phyloP scores from a whole-genome alignment of 2,797 vertebrate species.

The Podarcis siculus region DNA sequence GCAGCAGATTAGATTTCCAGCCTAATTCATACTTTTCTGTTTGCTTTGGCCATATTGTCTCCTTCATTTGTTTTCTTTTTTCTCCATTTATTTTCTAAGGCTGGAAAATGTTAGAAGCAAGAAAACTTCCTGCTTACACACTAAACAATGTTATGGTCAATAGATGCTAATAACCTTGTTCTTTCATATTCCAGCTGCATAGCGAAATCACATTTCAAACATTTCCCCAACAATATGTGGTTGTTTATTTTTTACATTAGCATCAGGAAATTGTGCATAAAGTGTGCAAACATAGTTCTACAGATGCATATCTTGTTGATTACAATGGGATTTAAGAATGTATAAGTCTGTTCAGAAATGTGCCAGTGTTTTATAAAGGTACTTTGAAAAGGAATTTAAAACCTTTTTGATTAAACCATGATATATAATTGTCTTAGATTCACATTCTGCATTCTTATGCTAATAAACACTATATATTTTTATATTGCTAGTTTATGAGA shows the following conservation, averaged over 20 bases:
- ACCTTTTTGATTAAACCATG: constrained; percentile 1
- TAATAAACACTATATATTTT: not conserved
- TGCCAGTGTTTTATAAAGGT: not conserved
- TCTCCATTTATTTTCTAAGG: not conserved
- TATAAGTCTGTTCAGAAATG: not conserved
- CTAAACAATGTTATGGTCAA: not conserved
- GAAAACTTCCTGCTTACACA: not conserved
- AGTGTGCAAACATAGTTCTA: constrained; percentile 1
- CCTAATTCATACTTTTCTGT: not conserved
- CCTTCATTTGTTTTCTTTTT: not conserved
- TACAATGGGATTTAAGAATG: not conserved
- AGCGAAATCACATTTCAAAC: not conserved
- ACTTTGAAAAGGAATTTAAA: constrained; percentile 1
- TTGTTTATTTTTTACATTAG: too few relatives aligned
- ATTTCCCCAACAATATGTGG: constrained; percentile 12
- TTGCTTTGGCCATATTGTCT: not conserved
- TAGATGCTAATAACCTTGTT: constrained; percentile 13
- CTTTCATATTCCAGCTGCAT: not conserved
- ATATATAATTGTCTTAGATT: not conserved
- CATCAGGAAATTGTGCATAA: too few relatives aligned
- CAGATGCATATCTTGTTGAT: not conserved
- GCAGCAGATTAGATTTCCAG: not conserved
- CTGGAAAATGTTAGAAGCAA: constrained; percentile 11
- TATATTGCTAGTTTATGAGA: constrained; percentile 4
- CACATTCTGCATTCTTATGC: too few relatives aligned